Evolutionary conservation across 2,797 vertebrate species (phyloP).

Genomic region (Dendrocincla tyrannina): DNA sequence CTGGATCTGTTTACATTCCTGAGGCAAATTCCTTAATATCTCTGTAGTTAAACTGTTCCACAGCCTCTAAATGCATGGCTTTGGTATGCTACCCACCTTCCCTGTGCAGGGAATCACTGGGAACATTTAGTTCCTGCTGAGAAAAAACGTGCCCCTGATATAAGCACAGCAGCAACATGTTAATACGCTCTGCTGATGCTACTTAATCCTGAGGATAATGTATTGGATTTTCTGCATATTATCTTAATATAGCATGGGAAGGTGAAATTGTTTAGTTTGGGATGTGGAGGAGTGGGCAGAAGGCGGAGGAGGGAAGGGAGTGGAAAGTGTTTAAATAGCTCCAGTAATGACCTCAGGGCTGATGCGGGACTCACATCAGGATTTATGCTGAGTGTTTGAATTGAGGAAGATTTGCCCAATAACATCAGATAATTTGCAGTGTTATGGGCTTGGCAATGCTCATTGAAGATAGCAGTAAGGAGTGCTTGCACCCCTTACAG

Average conservation of each 20-base stretch:
- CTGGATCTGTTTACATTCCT: constrained; percentile 50
- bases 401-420: not conserved
- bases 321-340: not conserved
- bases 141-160: not conserved
- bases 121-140: constrained; percentile 16
- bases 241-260: constrained; percentile 9
- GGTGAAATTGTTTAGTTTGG: not conserved
- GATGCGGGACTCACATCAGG: not conserved
- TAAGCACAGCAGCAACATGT: not conserved
- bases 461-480: not conserved
- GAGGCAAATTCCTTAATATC: constrained; percentile 47
- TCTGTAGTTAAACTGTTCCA: constrained; percentile 16
- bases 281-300: not conserved
- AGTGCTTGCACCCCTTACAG: not conserved
- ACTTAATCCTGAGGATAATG: constrained; percentile 34
- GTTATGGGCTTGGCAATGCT: not conserved
- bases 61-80: not conserved
- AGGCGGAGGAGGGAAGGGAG: not conserved
- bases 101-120: not conserved
- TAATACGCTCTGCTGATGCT: not conserved
- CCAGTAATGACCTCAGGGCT: not conserved
- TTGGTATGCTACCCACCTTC: constrained; percentile 10
- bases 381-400: not conserved
- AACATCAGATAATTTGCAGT: not conserved
- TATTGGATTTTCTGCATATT: constrained; percentile 13